Percentiles rank a stretch among this genome's conserved stretches.
Conservation (phyloP, 2,113 vertebrate species). For the Epinephelus fuscoguttatus region DNA sequence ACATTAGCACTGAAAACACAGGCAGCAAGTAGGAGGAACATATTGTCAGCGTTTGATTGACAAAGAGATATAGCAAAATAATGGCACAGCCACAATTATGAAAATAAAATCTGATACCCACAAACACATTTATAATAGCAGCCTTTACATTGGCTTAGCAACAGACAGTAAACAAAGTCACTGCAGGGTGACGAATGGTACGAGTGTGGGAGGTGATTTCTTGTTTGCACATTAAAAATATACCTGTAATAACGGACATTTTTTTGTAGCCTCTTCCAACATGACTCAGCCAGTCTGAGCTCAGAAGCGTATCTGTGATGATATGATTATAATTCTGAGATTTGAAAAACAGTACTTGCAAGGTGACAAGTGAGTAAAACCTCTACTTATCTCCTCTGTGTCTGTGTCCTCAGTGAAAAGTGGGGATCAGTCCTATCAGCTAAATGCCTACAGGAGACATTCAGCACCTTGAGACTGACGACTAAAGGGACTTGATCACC, state of each 20-base stretch:
- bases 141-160: neutral
- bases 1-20: neutral
- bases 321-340: constrained; percentile 20
- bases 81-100: neutral
- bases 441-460: constrained; percentile 46
- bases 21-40: neutral
- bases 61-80: neutral
- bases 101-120: neutral
- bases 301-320: neutral
- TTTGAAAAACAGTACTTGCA: constrained; percentile 47
- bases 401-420: constrained; percentile 33
- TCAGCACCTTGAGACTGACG: constrained; percentile 49
- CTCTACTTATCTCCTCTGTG: constrained; percentile 50
- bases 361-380: constrained; percentile 40
- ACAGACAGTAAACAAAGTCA: constrained; percentile 3
- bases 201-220: constrained; percentile 24
- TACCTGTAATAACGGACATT: neutral
- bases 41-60: neutral
- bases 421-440: constrained; percentile 44
- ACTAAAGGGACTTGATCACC: constrained; percentile 51
- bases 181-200: constrained; percentile 2
- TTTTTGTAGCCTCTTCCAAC: neutral
- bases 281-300: constrained; percentile 33
- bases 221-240: constrained; percentile 3
- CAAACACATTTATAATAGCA: neutral